These are phyloP conservation scores for Parnassius glacialis DNA, from an alignment of 2,888 invertebrate species.

Conservation along the genomic window DNA sequence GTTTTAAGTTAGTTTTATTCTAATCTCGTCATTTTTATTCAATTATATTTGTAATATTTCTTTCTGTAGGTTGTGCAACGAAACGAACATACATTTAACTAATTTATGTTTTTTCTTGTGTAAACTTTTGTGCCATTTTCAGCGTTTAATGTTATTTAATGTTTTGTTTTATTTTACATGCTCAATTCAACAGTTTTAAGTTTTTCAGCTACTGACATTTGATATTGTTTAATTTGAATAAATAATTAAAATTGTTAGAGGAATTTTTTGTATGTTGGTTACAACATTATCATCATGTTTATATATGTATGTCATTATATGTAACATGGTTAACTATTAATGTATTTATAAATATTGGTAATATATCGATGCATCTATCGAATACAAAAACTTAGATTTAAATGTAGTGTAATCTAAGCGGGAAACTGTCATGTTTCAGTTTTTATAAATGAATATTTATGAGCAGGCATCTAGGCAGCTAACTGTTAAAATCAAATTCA, in stretches of 20 bases:
- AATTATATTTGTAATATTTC: slow-evolving; percentile 27
- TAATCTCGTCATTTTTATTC: slow-evolving; percentile 22
- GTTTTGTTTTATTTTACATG: slow-evolving; percentile 11
- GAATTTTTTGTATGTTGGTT: not conserved
- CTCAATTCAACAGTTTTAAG: slow-evolving; percentile 2
- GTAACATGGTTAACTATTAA: slow-evolving; percentile 18
- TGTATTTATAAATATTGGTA: slow-evolving; percentile 24
- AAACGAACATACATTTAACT: slow-evolving; percentile 45
- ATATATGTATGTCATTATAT: slow-evolving; percentile 1
- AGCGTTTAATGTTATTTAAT: slow-evolving; percentile 29
- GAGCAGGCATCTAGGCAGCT: too few relatives aligned
- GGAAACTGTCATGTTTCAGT: slow-evolving; percentile 1
- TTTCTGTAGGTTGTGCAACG: slow-evolving; percentile 61
- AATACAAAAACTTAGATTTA: slow-evolving; percentile 15
- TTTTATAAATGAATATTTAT: not conserved
- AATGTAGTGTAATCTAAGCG: slow-evolving; percentile 15
- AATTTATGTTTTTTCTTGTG: slow-evolving; percentile 33
- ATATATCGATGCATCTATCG: slow-evolving; percentile 3
- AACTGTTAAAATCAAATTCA: too few relatives aligned
- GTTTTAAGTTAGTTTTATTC: slow-evolving; percentile 6
- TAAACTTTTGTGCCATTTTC: slow-evolving; percentile 45
- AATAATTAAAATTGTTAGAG: not conserved
- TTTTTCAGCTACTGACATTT: slow-evolving; percentile 7
- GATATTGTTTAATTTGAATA: slow-evolving; percentile 1
- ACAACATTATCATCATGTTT: not conserved